These are phyloP conservation scores for Spisula subtruncata DNA, from an alignment of 2,888 invertebrate species.

Conservation along the genomic window DNA sequence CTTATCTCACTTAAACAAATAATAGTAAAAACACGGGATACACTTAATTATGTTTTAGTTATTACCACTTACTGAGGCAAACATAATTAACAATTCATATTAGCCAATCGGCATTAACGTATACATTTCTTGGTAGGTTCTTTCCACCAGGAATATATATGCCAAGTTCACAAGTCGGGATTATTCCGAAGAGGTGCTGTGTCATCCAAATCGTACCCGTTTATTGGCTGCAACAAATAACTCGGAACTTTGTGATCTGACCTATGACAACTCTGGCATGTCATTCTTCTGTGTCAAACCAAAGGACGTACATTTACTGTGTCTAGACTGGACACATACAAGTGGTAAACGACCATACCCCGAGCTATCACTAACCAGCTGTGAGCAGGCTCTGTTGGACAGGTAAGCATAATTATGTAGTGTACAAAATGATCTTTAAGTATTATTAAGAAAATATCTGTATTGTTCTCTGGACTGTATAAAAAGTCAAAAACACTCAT, in stretches of 20 bases:
- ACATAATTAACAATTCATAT: too few species aligned
- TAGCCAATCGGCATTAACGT: too few species aligned
- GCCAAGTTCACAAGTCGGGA: background rate
- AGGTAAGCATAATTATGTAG: background rate
- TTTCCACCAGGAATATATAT: background rate
- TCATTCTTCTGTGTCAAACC: conserved; percentile 32
- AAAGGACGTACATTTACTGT: background rate
- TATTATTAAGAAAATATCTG: too few species aligned
- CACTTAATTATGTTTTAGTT: too few species aligned
- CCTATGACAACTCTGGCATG: background rate
- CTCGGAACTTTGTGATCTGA: conserved; percentile 17
- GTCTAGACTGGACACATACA: conserved; percentile 15
- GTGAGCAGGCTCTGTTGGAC: background rate
- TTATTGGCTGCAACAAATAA: background rate
- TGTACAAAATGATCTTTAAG: too few species aligned
- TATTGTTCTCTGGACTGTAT: too few species aligned
- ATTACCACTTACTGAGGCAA: too few species aligned
- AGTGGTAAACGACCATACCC: background rate
- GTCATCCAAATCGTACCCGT: background rate
- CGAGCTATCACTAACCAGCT: background rate
- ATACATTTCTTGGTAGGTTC: background rate
- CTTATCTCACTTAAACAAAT: too few species aligned
- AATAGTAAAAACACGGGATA: too few species aligned
- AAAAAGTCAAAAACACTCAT: too few species aligned
- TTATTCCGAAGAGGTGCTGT: background rate